Evolutionary conservation across 2,113 vertebrate species (phyloP).

Genomic region (Elgaria multicarinata): DNA sequence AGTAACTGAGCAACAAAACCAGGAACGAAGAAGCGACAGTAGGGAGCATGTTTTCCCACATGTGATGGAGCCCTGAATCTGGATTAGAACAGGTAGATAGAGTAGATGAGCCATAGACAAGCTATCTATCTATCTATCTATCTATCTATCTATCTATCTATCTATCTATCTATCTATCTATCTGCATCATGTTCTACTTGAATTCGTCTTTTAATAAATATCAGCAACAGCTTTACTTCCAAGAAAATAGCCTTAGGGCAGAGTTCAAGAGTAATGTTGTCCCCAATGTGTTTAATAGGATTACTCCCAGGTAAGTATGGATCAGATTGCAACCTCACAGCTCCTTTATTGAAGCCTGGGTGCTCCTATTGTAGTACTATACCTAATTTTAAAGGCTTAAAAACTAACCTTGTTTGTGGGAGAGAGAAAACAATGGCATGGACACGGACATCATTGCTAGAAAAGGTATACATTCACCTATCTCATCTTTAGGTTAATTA

Average conservation of each 20-base stretch:
- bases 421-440: not conserved
- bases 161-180: too few relatives aligned
- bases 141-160: too few relatives aligned
- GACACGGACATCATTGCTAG: not conserved
- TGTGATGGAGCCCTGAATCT: too few relatives aligned
- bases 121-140: too few relatives aligned
- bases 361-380: not conserved
- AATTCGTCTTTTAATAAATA: not conserved
- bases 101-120: too few relatives aligned
- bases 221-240: not conserved
- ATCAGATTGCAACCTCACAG: not conserved
- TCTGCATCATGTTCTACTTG: not conserved
- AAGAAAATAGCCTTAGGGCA: not conserved
- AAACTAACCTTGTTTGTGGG: not conserved
- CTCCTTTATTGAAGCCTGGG: not conserved
- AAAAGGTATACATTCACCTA: not conserved
- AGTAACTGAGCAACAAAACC: too few relatives aligned
- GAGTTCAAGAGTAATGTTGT: not conserved
- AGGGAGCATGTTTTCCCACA: too few relatives aligned
- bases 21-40: too few relatives aligned
- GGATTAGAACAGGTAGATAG: too few relatives aligned
- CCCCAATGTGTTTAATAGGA: too few relatives aligned
- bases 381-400: not conserved
- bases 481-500: not conserved
- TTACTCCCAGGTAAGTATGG: too few relatives aligned